phyloP scores from a whole-genome alignment of 2,888 invertebrate genomes.

The Chrysolina americana region DNA sequence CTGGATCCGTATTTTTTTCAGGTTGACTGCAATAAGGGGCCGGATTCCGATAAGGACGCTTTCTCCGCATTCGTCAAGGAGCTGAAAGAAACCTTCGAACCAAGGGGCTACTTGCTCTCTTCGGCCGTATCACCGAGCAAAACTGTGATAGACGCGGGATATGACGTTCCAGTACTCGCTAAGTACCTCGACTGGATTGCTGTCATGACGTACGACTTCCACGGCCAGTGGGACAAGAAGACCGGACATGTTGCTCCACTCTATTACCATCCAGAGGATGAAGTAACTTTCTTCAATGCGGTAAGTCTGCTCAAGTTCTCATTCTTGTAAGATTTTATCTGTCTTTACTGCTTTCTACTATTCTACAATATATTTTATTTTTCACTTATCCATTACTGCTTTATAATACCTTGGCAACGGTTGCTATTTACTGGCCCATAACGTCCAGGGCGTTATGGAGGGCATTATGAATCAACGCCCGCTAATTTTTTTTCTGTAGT shows the following conservation, averaged over 20 bases:
- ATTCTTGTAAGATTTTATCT: not conserved
- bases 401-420: no score
- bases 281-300: conserved; percentile 86
- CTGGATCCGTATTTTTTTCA: conserved; percentile 62
- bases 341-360: no score
- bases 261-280: conserved; percentile 87
- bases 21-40: conserved; percentile 89
- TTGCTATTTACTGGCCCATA: no score
- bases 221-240: conserved; percentile 93
- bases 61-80: conserved; percentile 84
- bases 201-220: conserved; percentile 94
- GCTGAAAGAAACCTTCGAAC: conserved; percentile 72
- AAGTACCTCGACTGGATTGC: conserved; percentile 90
- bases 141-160: conserved; percentile 87
- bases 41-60: conserved; percentile 85
- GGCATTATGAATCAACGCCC: no score
- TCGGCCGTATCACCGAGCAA: conserved; percentile 92
- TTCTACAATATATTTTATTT: no score
- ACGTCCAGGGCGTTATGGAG: no score
- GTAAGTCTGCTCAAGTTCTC: conserved; percentile 68
- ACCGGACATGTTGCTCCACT: conserved; percentile 92
- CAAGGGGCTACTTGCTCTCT: conserved; percentile 77
- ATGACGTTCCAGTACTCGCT: conserved; percentile 84
- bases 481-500: no score
- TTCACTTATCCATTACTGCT: no score